Conservation (phyloP, 2,113 vertebrate species). For the Brachirus orientalis region DNA sequence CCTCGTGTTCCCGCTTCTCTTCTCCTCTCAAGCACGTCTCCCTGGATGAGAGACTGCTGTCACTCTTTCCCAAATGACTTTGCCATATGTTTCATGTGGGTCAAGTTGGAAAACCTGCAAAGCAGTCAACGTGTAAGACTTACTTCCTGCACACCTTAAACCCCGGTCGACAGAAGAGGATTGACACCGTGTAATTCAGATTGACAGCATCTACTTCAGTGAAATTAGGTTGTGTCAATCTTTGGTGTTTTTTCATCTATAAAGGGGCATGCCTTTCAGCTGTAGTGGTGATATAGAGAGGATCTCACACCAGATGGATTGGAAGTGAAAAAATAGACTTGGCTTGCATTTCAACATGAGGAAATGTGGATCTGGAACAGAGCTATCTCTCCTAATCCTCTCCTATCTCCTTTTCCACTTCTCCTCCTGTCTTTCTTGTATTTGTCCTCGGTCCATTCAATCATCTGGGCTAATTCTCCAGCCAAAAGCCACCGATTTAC, state of each 20-base stretch:
- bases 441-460: conserved; percentile 60
- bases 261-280: conserved; percentile 30
- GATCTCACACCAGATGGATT: conserved; percentile 75
- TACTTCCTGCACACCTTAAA: conserved; percentile 46
- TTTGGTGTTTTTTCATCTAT: conserved; percentile 30
- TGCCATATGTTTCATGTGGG: conserved; percentile 44
- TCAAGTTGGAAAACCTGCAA: conserved; percentile 46
- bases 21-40: conserved; percentile 65
- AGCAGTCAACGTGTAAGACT: conserved; percentile 48
- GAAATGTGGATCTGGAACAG: conserved; percentile 65
- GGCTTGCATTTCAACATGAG: conserved; percentile 62
- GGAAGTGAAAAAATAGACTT: conserved; percentile 76
- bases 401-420: conserved; percentile 49
- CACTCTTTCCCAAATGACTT: conserved; percentile 63
- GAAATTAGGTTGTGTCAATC: conserved; percentile 67
- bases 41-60: conserved; percentile 69
- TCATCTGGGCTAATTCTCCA: conserved; percentile 56
- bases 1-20: conserved; percentile 51
- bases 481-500: conserved; percentile 54
- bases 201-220: conserved; percentile 69
- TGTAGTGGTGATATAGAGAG: conserved; percentile 52
- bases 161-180: conserved; percentile 41
- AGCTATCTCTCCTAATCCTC: conserved; percentile 63
- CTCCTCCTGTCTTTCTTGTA: conserved; percentile 51
- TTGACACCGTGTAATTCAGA: conserved; percentile 68